Conservation (phyloP, 2,888 invertebrate species). For the Theretra japonica region DNA sequence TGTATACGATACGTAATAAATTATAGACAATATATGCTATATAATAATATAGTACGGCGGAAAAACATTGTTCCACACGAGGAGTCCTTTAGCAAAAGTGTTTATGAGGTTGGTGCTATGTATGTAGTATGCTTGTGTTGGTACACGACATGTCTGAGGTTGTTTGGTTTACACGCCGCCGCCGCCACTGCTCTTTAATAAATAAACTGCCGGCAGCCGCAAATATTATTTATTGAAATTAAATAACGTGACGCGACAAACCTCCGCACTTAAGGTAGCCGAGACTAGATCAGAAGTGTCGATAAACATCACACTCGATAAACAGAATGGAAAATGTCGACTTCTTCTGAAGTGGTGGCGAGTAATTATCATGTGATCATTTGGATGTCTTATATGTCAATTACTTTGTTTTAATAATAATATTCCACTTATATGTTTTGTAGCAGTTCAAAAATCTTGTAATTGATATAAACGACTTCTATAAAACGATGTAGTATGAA, state of each 20-base stretch:
- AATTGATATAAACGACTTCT: no score
- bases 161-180: background rate
- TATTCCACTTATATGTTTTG: background rate
- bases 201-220: background rate
- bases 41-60: constrained; percentile 1
- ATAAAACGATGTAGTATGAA: no score
- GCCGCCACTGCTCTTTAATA: background rate
- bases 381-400: no score
- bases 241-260: constrained; percentile 1
- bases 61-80: constrained; percentile 18
- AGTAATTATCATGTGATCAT: background rate
- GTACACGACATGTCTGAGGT: background rate
- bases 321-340: background rate
- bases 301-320: background rate
- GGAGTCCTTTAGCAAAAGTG: constrained; percentile 3
- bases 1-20: constrained; percentile 2
- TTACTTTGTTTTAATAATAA: no score
- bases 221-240: constrained; percentile 9
- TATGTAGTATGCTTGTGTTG: background rate
- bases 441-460: background rate
- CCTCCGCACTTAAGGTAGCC: background rate
- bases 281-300: background rate
- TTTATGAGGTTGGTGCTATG: background rate
- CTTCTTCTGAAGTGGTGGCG: background rate
- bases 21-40: background rate